These are phyloP conservation scores for Pteria penguin DNA, from an alignment of 2,888 invertebrate species.

Conservation along the genomic window DNA sequence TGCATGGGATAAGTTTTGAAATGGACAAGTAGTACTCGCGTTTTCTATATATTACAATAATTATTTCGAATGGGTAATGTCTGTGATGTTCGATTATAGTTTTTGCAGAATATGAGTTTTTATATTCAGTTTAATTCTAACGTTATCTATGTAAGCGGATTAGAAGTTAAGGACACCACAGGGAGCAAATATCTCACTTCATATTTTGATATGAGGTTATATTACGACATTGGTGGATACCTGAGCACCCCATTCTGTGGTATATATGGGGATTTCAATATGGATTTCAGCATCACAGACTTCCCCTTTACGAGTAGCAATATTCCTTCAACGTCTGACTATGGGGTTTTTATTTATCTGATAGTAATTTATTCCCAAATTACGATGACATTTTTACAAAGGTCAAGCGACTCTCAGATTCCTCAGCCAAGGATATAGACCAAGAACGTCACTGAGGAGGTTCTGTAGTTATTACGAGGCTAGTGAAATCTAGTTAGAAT, in stretches of 20 bases:
- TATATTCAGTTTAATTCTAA: no score
- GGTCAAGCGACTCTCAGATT: neutral
- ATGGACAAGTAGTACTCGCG: no score
- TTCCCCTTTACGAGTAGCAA: neutral
- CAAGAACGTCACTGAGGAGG: no score
- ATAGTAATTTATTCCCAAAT: neutral
- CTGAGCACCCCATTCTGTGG: neutral
- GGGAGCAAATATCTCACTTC: neutral
- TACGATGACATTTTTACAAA: neutral
- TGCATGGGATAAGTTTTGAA: no score
- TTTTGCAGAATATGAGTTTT: no score
- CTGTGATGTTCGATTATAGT: no score
- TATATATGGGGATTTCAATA: neutral
- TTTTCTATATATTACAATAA: no score
- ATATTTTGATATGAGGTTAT: neutral
- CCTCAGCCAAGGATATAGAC: neutral
- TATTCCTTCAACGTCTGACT: neutral
- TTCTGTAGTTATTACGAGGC: no score
- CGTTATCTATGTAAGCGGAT: no score
- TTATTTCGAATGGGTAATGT: no score
- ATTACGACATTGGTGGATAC: neutral
- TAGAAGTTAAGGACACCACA: neutral
- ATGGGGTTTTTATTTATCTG: neutral
- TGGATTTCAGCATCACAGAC: neutral
- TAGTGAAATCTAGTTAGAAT: no score